Evolutionary conservation across 2,888 invertebrate genomes (phyloP), one percentile per base, ranked within the genome.

Genomic region (Heliconius charithonia): DNA sequence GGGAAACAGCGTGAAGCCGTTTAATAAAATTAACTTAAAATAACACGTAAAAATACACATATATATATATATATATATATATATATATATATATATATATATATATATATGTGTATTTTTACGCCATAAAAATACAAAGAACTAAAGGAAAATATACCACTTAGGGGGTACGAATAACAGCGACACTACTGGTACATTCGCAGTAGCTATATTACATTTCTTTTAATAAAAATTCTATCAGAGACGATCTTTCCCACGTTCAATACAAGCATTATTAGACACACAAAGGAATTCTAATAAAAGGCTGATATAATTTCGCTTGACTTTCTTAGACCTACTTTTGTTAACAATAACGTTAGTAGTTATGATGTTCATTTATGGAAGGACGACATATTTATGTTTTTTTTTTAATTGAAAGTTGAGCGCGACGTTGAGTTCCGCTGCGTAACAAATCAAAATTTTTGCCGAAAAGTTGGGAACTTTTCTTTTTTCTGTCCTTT

Each of bases 161-260:
- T 72, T 10, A 9, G n/a, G 0, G n/a, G 16, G 3, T 6, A 29
- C 0, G 13, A 72, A 72, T 56, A 56, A 32, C 56, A 29, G 19
- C 13, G 9, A 56, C 29, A 72, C 4, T 13, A 67, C 2, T 51
- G 51, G 51, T 7, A 51, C 27, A 72, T n/a, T 72, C 72, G 72
- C 72, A 32, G 71, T 12, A 56, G 59, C 59, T 59, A 37, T 37
- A 59, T 67, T 45, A 62, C 45, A 16, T 27, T 37, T 59, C 75
- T 56, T 67, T 76, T 56, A 67, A 69, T 59, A 76, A 45, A n/a
- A 71, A 71, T 76, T 71, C 70, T 29, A 13, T 13, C 25, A 63
- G n/a, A 71, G 45, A 63, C 41, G 45, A 4, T 63, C 70, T 16
- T 71, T 71, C 71, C n/a, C 71, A 71, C 76, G 41, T 71, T 10